Base-by-base conservation (phyloP, 1,140 invertebrate species). In the Microplitis mediator region DNA sequence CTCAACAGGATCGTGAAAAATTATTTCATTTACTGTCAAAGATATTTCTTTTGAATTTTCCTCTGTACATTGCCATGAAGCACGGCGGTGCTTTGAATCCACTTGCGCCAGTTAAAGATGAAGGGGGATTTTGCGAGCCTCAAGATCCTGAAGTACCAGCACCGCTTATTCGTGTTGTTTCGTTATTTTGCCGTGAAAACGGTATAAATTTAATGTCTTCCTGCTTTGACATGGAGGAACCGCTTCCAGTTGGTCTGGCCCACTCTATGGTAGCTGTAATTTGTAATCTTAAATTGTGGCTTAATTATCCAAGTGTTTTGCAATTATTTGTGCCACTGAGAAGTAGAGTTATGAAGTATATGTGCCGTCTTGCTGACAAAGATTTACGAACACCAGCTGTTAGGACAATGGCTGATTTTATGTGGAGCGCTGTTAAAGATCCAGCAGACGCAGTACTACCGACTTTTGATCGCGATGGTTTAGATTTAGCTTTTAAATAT, bases 351-450 rank as follows among this genome's bases (percentile, higher is more conserved):
- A 90, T 98, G 76, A 91, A 94, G 72, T 98, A 97, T 80, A 96
- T 98, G 95, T 97, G 96, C 85, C 94, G 93, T 81, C 90, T 98
- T 66, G 93, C 92, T 35, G 96, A 98, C 84, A 95, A 96, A 82
- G 96, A 98, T 85, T 88, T 98, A 51, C 90, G 95, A 74, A 91
- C 93, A 64, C 92, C 92, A 23, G 95, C 93, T 39, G 95, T 94
- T 36, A 93, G 95, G 77, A 95, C 94, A 75, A 97, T 98, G 94
- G 95, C 95, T 74, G 95, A 98, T 88, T 95, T 96, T 79, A 96
- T 97, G 91, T 97, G 95, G 95, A 94, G 93, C 74, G 94, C 95
- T 2, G 93, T 97, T 6, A 97, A 97, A 80, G 95, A 97, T 88
- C 95, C 95, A 1, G 87, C 96, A 45, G 95, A 97, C 82, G 91